A percentile compares a stretch with the other conserved stretches of the same genome.
phyloP scores from a whole-genome alignment of 2,888 invertebrate genomes.

The Tetropium fuscum region DNA sequence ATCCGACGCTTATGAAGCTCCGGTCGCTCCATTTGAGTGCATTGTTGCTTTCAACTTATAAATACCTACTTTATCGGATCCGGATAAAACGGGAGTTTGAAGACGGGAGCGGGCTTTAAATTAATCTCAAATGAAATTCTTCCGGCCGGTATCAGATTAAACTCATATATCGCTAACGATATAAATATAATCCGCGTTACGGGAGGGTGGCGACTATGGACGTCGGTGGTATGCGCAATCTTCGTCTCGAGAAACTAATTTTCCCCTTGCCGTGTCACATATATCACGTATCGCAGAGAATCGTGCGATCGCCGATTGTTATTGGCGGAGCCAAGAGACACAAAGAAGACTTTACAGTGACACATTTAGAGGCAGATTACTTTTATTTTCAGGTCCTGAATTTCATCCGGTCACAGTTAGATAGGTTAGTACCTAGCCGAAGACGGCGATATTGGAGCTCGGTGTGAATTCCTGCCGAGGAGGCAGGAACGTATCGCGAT shows the following conservation, averaged over 20 bases:
- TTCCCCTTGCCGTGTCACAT: constrained; percentile 65
- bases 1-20: constrained; percentile 59
- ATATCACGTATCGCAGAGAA: constrained; percentile 64
- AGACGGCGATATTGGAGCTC: constrained; percentile 48
- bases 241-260: constrained; percentile 63
- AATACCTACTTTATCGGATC: constrained; percentile 51
- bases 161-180: constrained; percentile 39
- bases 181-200: constrained; percentile 27
- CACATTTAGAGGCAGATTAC: constrained; percentile 67
- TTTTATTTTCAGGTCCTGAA: constrained; percentile 62
- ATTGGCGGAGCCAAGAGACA: constrained; percentile 63
- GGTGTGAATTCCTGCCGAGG: constrained; percentile 53
- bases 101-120: constrained; percentile 57
- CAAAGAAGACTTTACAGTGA: constrained; percentile 68
- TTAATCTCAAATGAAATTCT: constrained; percentile 64
- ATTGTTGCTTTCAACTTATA: constrained; percentile 56
- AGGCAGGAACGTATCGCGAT: constrained; percentile 53
- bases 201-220: constrained; percentile 27
- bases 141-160: constrained; percentile 56
- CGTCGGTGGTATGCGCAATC: constrained; percentile 46
- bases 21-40: constrained; percentile 56
- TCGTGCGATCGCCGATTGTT: constrained; percentile 60
- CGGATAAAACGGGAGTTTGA: constrained; percentile 48
- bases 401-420: constrained; percentile 39
- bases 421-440: constrained; percentile 42